Base-by-base conservation (phyloP, 2,797 vertebrate species). In the Pogoniulus pusillus region DNA sequence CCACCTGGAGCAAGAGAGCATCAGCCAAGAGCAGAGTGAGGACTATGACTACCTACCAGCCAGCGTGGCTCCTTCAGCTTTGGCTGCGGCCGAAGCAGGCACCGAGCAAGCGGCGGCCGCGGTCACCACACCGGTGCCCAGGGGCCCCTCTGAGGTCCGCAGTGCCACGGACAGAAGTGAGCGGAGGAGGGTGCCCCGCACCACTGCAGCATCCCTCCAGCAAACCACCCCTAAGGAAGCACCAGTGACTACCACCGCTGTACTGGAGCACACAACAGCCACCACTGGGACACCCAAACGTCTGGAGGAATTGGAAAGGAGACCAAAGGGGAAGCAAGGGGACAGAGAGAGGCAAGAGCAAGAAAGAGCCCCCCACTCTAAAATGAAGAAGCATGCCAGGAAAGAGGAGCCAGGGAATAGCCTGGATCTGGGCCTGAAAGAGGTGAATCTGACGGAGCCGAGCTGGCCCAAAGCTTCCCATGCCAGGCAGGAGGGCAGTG, bases 11-110 rank as follows among this genome's bases (percentile, higher is more conserved):
- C 96, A 94, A 12, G 97, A 96, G 49, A 96, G 87, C 73, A 35
- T 88, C 47, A 94, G 96, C 80, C 95, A 95, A 65, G 96, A 96
- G 78, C 97, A 97, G 58, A 94, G 89, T 0, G 97, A 97, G 79
- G 96, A 98, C 74, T 98, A 98, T 20, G 91, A 98, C 82, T 96
- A 98, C 53, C 87, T 92, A 2, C 68, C 90, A 15, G 79, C 89
- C 69, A 96, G 93, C 43, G 43, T 92, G 10, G 93, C 95, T 13
- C 93, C 95, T 19, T 81, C 90, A 4, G 70, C 9, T 10, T 41
- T 24, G 22, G 91, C 80, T 30, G 85, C 92, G 8, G 58, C 90
- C 1, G 88, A 85, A 0, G 79, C 75, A 7, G 93, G 95, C 43
- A 92, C 94, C 0, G 93, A 95, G 43, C 93, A 97, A 19, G 89